Conservation (phyloP, 2,797 vertebrate genomes). For the Acrossocheilus wenchowensis region DNA sequence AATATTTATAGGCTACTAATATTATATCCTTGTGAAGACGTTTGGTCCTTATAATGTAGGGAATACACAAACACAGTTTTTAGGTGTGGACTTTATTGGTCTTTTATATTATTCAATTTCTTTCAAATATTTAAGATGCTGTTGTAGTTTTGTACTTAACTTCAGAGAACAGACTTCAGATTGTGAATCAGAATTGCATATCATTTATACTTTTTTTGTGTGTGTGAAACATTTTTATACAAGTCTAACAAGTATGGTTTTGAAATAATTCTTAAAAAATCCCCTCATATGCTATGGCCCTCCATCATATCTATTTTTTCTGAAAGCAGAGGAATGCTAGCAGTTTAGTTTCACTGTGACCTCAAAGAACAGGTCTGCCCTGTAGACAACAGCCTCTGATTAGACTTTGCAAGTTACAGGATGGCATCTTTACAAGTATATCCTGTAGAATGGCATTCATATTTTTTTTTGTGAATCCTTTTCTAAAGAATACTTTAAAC, state of each 20-base stretch:
- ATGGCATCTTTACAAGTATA: conserved; percentile 41
- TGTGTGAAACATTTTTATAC: neutral
- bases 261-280: neutral
- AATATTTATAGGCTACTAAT: neutral
- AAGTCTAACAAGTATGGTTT: neutral
- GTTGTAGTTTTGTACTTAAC: neutral
- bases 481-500: conserved; percentile 2
- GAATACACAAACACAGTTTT: neutral
- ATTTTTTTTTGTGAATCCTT: neutral
- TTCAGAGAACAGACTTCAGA: neutral
- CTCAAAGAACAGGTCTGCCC: conserved; percentile 40
- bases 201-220: too few relatives aligned
- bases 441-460: conserved; percentile 54
- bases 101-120: neutral
- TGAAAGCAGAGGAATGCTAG: conserved; percentile 10
- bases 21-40: neutral
- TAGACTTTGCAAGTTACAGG: conserved; percentile 7
- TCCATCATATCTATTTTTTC: neutral
- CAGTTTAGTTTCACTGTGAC: conserved; percentile 39
- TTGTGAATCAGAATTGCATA: neutral
- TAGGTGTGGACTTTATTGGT: neutral
- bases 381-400: conserved; percentile 42
- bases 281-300: neutral
- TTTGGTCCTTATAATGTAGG: neutral
- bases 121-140: neutral